Evolutionary conservation across 2,113 vertebrate species (phyloP).

Genomic region (Ginglymostoma cirratum): DNA sequence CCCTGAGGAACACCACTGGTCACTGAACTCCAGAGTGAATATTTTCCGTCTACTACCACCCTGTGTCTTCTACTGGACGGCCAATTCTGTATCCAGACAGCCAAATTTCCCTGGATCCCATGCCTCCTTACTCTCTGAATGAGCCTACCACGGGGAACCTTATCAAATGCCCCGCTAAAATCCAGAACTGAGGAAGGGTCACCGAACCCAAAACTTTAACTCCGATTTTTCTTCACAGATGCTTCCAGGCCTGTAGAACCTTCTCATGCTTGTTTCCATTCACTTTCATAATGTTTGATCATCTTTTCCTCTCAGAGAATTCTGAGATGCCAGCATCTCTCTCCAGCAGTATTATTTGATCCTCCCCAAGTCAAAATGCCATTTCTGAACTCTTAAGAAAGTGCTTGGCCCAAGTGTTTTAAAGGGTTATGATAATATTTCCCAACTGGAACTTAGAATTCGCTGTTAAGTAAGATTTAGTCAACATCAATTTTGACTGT

Average conservation of each 20-base stretch:
- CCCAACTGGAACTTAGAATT: neutral
- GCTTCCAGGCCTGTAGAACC: neutral
- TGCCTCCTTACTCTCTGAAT: too few species aligned
- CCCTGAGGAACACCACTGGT: too few species aligned
- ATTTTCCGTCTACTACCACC: too few species aligned
- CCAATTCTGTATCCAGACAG: too few species aligned
- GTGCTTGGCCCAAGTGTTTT: neutral
- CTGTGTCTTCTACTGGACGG: too few species aligned
- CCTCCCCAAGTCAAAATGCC: neutral
- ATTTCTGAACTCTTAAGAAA: neutral
- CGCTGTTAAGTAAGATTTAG: neutral
- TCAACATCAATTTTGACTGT: neutral
- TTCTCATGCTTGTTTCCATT: neutral
- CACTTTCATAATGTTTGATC: neutral
- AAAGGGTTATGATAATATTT: neutral
- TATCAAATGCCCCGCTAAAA: too few species aligned
- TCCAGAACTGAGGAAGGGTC: too few species aligned
- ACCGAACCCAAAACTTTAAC: too few species aligned
- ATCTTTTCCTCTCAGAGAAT: neutral
- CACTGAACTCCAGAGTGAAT: too few species aligned
- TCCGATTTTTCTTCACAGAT: too few species aligned
- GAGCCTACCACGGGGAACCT: too few species aligned
- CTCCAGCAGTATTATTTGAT: neutral
- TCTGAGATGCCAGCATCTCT: neutral
- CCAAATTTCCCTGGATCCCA: too few species aligned